Evolutionary conservation across 53 echinoderm and acorn worm species (phyloP).

Genomic region (Echinometra lucunter): DNA sequence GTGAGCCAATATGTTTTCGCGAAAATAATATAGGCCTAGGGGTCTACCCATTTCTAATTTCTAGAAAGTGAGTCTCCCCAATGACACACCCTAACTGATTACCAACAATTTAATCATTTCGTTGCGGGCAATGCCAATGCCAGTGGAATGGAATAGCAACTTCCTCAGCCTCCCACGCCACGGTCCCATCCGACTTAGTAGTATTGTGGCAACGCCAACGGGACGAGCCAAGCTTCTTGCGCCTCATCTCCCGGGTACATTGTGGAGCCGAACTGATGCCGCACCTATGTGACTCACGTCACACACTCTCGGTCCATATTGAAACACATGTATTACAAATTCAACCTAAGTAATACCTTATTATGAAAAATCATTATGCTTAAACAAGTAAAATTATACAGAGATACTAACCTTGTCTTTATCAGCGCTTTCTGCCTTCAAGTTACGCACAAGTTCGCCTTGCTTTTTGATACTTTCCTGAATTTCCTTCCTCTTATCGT

Average conservation of each 20-base stretch:
- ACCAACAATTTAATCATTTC: too few relatives aligned
- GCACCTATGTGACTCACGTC: background rate
- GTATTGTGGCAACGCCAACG: too few relatives aligned
- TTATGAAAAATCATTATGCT: background rate
- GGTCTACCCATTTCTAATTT: background rate
- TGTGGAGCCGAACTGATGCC: background rate
- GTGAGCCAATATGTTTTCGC: too few relatives aligned
- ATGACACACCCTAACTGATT: too few relatives aligned
- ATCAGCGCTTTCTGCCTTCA: constrained; percentile 86
- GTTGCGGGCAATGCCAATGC: too few relatives aligned
- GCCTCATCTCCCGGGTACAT: background rate
- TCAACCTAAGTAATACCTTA: background rate
- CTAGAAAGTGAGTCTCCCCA: too few relatives aligned
- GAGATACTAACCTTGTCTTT: constrained; percentile 81
- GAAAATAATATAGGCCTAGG: too few relatives aligned
- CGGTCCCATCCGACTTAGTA: too few relatives aligned
- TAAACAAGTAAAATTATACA: background rate
- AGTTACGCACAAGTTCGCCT: constrained; percentile 84
- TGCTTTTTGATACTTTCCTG: constrained; percentile 84
- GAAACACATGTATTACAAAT: background rate
- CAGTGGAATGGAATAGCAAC: too few relatives aligned
- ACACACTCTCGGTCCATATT: background rate
- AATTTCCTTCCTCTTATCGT: constrained; percentile 73
- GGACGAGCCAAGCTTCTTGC: background rate
- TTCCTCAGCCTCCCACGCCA: too few relatives aligned